Conservation (phyloP, 2,113 vertebrate species). For the Puntigrus tetrazona region DNA sequence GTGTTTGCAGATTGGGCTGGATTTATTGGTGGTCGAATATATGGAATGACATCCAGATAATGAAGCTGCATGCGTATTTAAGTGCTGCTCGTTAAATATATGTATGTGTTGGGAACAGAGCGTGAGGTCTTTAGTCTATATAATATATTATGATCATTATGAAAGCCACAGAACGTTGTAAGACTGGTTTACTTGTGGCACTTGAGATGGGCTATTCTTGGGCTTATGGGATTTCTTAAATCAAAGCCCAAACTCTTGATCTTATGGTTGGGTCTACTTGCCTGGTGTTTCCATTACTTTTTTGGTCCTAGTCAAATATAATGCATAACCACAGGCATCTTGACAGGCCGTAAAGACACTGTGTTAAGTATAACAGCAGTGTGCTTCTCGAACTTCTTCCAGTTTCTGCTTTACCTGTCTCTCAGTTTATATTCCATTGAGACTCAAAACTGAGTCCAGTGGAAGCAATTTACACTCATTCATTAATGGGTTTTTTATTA, state of each 20-base stretch:
- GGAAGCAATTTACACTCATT: not conserved
- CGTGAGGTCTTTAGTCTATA: not conserved
- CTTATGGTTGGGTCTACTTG: not conserved
- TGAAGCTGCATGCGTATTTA: not conserved
- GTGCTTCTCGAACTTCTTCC: not conserved
- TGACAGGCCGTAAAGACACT: not conserved
- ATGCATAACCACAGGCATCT: conserved; percentile 7
- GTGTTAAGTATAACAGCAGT: not conserved
- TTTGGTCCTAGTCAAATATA: conserved; percentile 17
- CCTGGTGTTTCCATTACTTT: not conserved
- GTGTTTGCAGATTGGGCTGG: conserved; percentile 4
- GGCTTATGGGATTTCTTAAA: not conserved
- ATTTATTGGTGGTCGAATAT: no score
- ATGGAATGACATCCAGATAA: not conserved
- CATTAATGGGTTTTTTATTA: no score
- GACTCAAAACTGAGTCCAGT: not conserved
- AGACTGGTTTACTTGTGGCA: conserved; percentile 1
- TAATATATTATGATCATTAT: not conserved
- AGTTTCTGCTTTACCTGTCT: not conserved
- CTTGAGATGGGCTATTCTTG: not conserved
- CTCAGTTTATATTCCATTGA: not conserved
- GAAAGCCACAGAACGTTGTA: not conserved
- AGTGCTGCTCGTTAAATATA: not conserved
- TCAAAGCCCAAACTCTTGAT: conserved; percentile 14
- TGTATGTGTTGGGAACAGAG: not conserved